These are phyloP conservation scores for Pteropus alecto DNA, from an alignment of 2,113 vertebrate species.

Conservation along the genomic window DNA sequence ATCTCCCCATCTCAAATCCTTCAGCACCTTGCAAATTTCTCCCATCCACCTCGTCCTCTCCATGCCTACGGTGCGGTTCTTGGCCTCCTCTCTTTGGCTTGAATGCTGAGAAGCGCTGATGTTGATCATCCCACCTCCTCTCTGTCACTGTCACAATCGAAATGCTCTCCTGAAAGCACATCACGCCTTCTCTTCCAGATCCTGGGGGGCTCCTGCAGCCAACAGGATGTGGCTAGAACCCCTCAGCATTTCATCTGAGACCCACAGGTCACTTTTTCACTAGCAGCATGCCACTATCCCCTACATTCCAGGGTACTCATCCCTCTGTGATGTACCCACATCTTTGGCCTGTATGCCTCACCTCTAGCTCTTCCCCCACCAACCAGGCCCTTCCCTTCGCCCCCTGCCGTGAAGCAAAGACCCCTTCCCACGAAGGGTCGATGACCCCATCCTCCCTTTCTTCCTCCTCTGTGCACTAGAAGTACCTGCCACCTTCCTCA, in stretches of 20 bases:
- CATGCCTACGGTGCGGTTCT: not conserved
- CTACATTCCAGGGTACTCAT: too few relatives aligned
- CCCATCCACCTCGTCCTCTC: not conserved
- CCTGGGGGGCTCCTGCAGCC: not conserved
- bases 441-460: not conserved
- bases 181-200: not conserved
- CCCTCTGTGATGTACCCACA: rapidly evolving
- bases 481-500: not conserved
- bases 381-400: not conserved
- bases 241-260: not conserved
- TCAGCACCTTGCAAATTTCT: not conserved
- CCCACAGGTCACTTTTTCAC: not conserved
- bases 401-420: not conserved
- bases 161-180: not conserved
- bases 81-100: not conserved
- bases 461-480: not conserved
- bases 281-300: not conserved
- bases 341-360: not conserved
- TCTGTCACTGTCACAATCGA: not conserved
- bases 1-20: not conserved
- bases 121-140: not conserved
- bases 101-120: not conserved
- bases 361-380: not conserved
- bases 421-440: not conserved
- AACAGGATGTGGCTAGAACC: not conserved